Conservation (phyloP, 2,888 invertebrate genomes). For the Brassicogethes aeneus region DNA sequence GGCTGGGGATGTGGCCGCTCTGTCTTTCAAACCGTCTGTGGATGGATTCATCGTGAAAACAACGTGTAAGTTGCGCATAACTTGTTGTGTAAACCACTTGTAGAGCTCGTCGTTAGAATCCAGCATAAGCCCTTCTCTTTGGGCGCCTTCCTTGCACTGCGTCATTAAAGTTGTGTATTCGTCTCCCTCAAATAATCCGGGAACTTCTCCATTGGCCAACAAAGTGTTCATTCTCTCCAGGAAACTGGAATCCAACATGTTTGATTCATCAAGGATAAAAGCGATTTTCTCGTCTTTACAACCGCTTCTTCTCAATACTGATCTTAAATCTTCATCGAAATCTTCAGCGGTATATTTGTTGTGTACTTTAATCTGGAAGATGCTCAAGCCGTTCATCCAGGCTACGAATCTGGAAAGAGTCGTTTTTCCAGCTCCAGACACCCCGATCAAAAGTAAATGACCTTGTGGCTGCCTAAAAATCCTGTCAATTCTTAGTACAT, state of each 20-base stretch:
- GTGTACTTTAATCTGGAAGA: constrained; percentile 99
- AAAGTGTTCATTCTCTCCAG: constrained; percentile 98
- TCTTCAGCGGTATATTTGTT: constrained; percentile 98
- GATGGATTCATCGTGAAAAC: constrained; percentile 99
- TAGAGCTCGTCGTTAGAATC: constrained; percentile 98
- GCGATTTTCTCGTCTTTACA: constrained; percentile 98
- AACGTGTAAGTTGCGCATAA: constrained; percentile 98
- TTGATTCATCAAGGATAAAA: constrained; percentile 98
- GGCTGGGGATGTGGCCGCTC: constrained; percentile 98
- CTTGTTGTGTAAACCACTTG: constrained; percentile 99
- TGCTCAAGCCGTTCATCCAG: constrained; percentile 99
- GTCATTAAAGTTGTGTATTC: constrained; percentile 99
- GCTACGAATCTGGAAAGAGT: constrained; percentile 98
- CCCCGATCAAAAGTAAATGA: constrained; percentile 93
- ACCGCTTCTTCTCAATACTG: constrained; percentile 75
- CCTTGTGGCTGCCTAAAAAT: constrained; percentile 99
- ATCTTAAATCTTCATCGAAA: constrained; percentile 96
- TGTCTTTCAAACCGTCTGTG: constrained; percentile 94
- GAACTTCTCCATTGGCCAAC: constrained; percentile 96
- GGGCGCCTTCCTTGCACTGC: constrained; percentile 98
- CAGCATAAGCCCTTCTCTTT: constrained; percentile 94
- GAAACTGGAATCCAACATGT: constrained; percentile 97
- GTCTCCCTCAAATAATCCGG: constrained; percentile 90
- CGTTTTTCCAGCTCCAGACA: constrained; percentile 98
- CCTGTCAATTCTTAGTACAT: constrained; percentile 95